Percentiles rank a stretch among this genome's conserved stretches.
These are phyloP conservation scores for Plecturocebus donacophilus DNA, from an alignment of 2,113 vertebrate species.

Conservation along the genomic window DNA sequence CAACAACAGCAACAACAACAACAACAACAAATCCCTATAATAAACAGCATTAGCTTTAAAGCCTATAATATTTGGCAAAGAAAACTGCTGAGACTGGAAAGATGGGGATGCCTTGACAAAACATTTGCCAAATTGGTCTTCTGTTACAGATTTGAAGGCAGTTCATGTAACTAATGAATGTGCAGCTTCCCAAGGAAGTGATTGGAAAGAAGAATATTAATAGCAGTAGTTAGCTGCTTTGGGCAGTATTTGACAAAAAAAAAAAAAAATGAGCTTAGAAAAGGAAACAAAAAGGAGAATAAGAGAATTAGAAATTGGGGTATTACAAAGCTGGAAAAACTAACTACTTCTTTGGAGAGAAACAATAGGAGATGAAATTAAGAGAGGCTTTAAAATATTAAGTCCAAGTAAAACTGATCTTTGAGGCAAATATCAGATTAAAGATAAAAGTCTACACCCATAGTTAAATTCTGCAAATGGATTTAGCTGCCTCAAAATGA, in stretches of 20 bases:
- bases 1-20: neutral
- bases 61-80: neutral
- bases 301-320: neutral
- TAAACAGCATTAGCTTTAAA: conserved; percentile 1
- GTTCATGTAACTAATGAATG: neutral
- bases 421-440: neutral
- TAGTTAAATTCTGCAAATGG: neutral
- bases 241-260: neutral
- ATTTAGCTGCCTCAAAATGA: neutral
- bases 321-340: neutral
- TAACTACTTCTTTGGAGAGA: neutral
- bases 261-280: neutral
- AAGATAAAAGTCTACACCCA: neutral
- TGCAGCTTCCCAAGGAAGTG: neutral
- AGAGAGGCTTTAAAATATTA: neutral
- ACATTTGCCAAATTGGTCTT: neutral
- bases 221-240: conserved; percentile 23
- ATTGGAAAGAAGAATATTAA: neutral
- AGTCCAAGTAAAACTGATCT: neutral
- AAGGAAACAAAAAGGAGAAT: neutral
- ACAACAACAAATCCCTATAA: neutral
- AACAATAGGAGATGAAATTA: neutral
- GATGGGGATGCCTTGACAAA: neutral
- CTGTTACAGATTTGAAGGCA: neutral
- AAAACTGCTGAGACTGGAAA: neutral